phyloP scores from a whole-genome alignment of 2,797 vertebrate species.

The Pelochelys cantorii region DNA sequence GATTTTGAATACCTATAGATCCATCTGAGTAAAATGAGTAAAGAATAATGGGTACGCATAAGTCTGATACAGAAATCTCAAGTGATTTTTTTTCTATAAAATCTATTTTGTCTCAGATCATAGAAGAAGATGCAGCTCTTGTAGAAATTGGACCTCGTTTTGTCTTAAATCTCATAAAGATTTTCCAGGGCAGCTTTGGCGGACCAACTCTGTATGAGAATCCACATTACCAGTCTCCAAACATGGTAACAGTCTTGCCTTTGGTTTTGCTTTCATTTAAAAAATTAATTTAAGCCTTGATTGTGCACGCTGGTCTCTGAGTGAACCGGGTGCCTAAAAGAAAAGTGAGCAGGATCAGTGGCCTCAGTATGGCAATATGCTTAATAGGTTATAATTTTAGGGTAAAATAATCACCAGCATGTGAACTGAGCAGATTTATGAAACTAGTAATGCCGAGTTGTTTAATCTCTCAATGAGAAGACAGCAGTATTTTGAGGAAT shows the following conservation, averaged over 20 bases:
- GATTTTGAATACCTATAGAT: background rate
- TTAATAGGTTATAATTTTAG: background rate
- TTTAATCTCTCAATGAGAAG: background rate
- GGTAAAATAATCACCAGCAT: background rate
- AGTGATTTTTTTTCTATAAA: no score
- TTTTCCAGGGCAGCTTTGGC: slow-evolving; percentile 97
- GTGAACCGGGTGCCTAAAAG: background rate
- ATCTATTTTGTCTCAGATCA: slow-evolving; percentile 84
- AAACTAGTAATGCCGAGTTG: background rate
- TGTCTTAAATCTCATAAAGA: slow-evolving; percentile 96
- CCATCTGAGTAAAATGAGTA: rapidly evolving
- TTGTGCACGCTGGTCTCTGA: background rate
- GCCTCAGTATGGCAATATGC: background rate
- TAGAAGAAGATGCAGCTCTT: slow-evolving; percentile 95
- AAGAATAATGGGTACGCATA: background rate
- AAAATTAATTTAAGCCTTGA: rapidly evolving
- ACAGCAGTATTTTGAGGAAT: rapidly evolving
- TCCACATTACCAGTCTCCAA: slow-evolving; percentile 91
- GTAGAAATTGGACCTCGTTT: slow-evolving; percentile 98
- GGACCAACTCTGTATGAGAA: slow-evolving; percentile 96
- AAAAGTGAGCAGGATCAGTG: background rate
- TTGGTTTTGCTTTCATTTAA: slow-evolving; percentile 5
- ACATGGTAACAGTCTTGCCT: slow-evolving; percentile 84
- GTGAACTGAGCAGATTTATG: background rate
- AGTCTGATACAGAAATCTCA: background rate